Percentiles rank a stretch among this genome's conserved stretches.
These are phyloP conservation scores for Platorchestia sp. DNA, from an alignment of 1,140 invertebrate genomes.

Conservation along the genomic window DNA sequence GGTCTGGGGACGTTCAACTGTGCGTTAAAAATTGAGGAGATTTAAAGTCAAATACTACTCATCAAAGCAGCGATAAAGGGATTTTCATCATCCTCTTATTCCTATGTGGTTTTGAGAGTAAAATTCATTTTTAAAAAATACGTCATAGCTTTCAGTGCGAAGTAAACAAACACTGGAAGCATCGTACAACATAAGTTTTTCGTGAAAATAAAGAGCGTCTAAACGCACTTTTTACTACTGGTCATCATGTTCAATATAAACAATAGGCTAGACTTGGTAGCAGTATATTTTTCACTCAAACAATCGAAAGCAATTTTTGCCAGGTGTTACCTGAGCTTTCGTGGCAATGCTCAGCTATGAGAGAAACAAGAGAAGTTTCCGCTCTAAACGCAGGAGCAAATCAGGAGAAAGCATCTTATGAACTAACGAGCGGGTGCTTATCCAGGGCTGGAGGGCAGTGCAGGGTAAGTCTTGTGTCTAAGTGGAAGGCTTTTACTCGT, in stretches of 20 bases:
- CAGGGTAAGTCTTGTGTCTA: neutral
- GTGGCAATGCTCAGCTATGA: neutral
- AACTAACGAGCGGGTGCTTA: neutral
- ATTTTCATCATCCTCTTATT: neutral
- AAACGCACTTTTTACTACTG: no score
- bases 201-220: no score
- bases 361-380: neutral
- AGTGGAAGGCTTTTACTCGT: slow-evolving; percentile 19
- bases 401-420: neutral
- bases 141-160: neutral
- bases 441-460: neutral
- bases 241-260: neutral
- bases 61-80: neutral
- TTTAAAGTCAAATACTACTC: neutral
- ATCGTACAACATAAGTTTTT: no score
- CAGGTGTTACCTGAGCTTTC: neutral
- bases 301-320: neutral
- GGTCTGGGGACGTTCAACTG: neutral
- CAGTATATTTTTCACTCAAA: neutral
- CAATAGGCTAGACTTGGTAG: neutral
- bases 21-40: neutral
- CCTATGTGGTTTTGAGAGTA: neutral
- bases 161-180: no score
- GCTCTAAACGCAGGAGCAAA: neutral
- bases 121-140: neutral